Base-by-base conservation (phyloP, 2,888 invertebrate genomes). In the Drosophila eohydei region DNA sequence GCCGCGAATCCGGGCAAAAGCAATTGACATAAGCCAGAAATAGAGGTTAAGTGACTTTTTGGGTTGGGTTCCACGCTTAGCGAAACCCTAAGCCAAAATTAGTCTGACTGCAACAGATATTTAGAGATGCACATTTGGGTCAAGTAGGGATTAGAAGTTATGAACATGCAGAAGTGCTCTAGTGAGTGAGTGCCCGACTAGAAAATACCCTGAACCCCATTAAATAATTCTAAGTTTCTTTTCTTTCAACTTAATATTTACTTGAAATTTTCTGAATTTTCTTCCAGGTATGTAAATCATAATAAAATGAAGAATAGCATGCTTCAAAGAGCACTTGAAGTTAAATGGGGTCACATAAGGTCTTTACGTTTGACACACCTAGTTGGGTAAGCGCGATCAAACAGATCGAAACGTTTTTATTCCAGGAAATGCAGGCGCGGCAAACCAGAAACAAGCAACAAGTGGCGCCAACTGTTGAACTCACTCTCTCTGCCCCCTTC, bases 21-120 rank as follows among this genome's bases (percentile, higher is more conserved):
- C 61, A 61, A 62, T 58, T 59, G 60, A 58, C 74, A 74, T 58
- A 61, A 58, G 55, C 55, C 16, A 48, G 46, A 64, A 67, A 78
- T 64, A 48, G 66, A 71, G 81, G 77, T 64, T 80, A 80, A 78
- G 81, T 80, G 77, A 43, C 38, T 46, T 63, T 63, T 75, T 51
- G 52, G 54, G 55, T 55, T 48, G 30, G 62, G 69, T 66, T 71
- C 32, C 21, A 36, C 8, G 54, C 44, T 32, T 7, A n/a, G 11
- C 1, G 57, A 65, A 62, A 40, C 28, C 26, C 16, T 16, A 1
- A 3, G 16, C 7, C 11, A 3, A 32, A 34, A 34, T 34, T 50
- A 50, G 32, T 12, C 16, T 48, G 9, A 48, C 26, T 26, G 14
- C 26, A 28, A 46, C 4, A n/a, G 14, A 26, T 28, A n/a, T 16